Evolutionary conservation across 2,888 invertebrate genomes (phyloP), one percentile per base, ranked within the genome.

Genomic region (Tenodera sinensis): DNA sequence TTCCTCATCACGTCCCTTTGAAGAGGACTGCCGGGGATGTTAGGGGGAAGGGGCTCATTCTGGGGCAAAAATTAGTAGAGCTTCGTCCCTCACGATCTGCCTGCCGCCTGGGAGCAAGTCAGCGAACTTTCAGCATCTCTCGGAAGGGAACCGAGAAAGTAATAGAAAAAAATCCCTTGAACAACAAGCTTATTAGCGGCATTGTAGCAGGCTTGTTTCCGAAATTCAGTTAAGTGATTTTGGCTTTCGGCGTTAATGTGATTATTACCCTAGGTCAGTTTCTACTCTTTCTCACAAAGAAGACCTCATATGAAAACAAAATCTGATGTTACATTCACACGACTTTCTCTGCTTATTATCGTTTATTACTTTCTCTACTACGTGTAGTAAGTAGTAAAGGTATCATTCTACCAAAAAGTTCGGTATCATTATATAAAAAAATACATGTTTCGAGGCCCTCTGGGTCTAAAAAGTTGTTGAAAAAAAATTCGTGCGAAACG

Each of bases 81-180:
- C 54, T 71, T 20, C 54, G 54, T 71, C 54, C 25, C 54, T 71
- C 54, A 71, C 54, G 54, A 71, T 15, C 54, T 71, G 54, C 34
- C 83, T 83, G 83, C 87, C 87, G 82, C 87, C 87, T 87, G 87
- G 87, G 87, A 87, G 83, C 87, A 14, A 87, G 87, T 87, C 87
- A 87, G 87, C 82, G 82, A 87, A 82, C 47, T 47, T 85, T 54
- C 71, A 71, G 25, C 86, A 20, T 30, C 47, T 42, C 83, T 34
- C 34, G 42, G 27, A 71, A 71, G 0, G 20, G 20, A 71, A 71
- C 20, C 15, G 14, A 20, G 8, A 20, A 71, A 25, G 54, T 71
- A 71, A 71, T 71, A 25, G 54, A 71, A 71, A 71, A 20, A 71
- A 25, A 42, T 42, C 42, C 9, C 54, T 71, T 15, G 3, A 71